Evolutionary conservation across 2,888 invertebrate genomes (phyloP).

Genomic region (Amphipoea lucens): DNA sequence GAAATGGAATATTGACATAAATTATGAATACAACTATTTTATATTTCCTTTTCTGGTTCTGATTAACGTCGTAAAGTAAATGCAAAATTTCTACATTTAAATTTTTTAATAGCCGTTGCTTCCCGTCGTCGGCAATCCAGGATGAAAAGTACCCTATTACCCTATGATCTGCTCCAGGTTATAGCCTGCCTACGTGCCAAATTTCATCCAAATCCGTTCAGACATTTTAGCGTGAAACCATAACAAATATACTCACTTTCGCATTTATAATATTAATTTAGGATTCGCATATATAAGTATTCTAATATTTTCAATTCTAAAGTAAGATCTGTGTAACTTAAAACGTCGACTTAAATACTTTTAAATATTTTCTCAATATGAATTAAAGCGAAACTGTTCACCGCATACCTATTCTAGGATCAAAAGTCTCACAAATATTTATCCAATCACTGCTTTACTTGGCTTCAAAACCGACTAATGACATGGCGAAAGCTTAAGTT

Average conservation of each 20-base stretch:
- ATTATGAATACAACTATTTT: not conserved
- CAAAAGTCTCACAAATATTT: slow-evolving; percentile 24
- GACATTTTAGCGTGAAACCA: not conserved
- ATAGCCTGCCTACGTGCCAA: no score
- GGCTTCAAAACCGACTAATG: slow-evolving; percentile 22
- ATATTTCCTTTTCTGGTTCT: not conserved
- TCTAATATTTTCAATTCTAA: no score
- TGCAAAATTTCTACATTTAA: not conserved
- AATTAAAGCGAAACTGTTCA: not conserved
- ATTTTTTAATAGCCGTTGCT: not conserved
- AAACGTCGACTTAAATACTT: not conserved
- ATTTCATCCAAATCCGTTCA: no score
- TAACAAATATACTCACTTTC: not conserved
- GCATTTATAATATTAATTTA: no score
- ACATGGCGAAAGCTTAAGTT: slow-evolving; percentile 32
- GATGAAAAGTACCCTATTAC: no score
- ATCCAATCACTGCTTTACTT: slow-evolving; percentile 18
- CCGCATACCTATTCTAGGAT: not conserved
- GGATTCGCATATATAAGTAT: no score
- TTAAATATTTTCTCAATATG: not conserved
- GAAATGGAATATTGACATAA: not conserved
- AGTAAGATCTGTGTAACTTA: no score
- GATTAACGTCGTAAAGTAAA: not conserved
- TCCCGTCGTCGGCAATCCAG: not conserved
- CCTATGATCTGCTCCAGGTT: no score